phyloP scores from a whole-genome alignment of 2,797 vertebrate species.

The Anabas testudineus region DNA sequence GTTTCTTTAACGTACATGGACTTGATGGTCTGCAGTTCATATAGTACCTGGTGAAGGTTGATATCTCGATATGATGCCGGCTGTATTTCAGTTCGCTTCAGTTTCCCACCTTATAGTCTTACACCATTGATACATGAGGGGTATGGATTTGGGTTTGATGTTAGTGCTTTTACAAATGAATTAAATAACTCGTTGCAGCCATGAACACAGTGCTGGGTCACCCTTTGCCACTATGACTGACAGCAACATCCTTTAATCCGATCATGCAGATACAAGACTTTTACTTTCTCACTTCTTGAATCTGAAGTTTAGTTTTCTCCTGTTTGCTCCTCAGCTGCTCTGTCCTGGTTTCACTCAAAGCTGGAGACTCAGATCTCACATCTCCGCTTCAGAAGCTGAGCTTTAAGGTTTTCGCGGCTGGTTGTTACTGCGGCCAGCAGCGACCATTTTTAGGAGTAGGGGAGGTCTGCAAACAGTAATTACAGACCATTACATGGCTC shows the following conservation, averaged over 20 bases:
- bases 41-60: neutral
- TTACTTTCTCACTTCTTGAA: neutral
- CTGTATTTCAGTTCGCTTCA: too few species aligned
- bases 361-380: neutral
- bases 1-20: neutral
- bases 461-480: constrained; percentile 42
- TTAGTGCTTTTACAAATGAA: too few species aligned
- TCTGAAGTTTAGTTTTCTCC: neutral
- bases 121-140: too few species aligned
- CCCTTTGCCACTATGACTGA: too few species aligned
- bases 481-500: constrained; percentile 38
- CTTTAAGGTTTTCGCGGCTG: neutral
- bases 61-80: too few species aligned
- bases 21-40: neutral
- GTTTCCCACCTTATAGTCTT: too few species aligned
- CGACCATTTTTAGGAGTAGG: constrained; percentile 42
- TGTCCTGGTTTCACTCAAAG: neutral
- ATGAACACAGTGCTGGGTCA: too few species aligned
- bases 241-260: too few species aligned
- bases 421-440: neutral
- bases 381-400: neutral
- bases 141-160: too few species aligned
- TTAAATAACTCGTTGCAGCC: too few species aligned
- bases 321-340: neutral
- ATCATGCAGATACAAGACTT: too few species aligned